A percentile compares a stretch with the other conserved stretches of the same genome.
Conservation (phyloP, 2,888 invertebrate genomes). For the Argyresthia albistria region DNA sequence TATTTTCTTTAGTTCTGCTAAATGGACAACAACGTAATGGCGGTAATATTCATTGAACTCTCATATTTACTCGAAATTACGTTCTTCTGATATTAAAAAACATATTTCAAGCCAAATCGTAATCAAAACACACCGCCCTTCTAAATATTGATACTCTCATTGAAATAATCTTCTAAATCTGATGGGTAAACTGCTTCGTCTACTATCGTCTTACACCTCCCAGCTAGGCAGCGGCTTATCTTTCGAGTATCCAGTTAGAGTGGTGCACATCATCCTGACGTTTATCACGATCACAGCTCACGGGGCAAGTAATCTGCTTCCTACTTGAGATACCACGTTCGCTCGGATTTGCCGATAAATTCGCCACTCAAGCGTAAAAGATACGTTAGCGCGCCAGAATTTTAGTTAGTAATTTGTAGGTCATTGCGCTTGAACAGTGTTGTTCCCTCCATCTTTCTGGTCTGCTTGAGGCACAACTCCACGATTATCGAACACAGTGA, state of each 20-base stretch:
- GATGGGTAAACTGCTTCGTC: not conserved
- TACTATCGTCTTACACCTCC: conserved; percentile 2
- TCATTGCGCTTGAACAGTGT: not conserved
- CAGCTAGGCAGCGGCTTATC: not conserved
- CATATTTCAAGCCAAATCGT: too few species aligned
- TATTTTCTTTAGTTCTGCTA: not conserved
- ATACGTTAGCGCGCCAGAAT: conserved; percentile 18
- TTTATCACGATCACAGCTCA: conserved; percentile 38
- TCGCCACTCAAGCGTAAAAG: conserved; percentile 37
- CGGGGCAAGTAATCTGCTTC: conserved; percentile 41
- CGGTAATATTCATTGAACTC: not conserved
- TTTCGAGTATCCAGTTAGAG: not conserved
- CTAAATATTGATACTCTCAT: too few species aligned
- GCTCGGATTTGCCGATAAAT: conserved; percentile 33
- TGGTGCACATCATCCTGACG: not conserved
- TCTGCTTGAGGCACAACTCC: too few species aligned
- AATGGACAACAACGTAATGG: too few species aligned
- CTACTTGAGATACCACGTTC: conserved; percentile 39
- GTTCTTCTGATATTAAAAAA: not conserved
- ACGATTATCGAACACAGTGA: not conserved
- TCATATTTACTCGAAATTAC: not conserved
- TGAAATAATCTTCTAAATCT: not conserved
- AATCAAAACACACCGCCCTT: too few species aligned
- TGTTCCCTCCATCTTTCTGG: too few species aligned
- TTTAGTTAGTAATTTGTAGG: not conserved